Evolutionary conservation across 2,888 invertebrate genomes (phyloP).

Genomic region (Disparrhopalites patrizii): DNA sequence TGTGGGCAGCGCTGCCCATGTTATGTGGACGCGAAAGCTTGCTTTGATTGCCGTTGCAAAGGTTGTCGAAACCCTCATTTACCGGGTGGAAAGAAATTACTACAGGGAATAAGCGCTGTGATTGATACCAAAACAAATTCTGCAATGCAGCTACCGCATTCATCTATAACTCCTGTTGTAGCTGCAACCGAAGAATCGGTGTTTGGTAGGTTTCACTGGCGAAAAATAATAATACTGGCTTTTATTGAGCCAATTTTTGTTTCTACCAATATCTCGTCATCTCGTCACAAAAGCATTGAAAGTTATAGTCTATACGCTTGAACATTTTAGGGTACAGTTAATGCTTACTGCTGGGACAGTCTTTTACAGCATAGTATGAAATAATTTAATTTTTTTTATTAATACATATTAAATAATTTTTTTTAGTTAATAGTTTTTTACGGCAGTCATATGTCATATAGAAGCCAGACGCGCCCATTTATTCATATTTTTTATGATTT

Average conservation of each 20-base stretch:
- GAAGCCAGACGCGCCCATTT: no score
- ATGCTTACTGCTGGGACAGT: no score
- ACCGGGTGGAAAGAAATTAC: slow-evolving; percentile 70
- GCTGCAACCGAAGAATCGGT: slow-evolving; percentile 3
- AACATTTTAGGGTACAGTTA: not conserved
- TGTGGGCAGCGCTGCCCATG: slow-evolving; percentile 92
- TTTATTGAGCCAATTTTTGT: no score
- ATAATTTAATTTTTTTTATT: no score
- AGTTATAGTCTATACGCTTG: not conserved
- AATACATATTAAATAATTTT: no score
- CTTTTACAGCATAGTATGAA: not conserved
- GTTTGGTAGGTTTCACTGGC: slow-evolving; percentile 7
- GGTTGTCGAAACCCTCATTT: slow-evolving; percentile 89
- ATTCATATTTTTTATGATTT: no score
- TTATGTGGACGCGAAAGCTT: slow-evolving; percentile 84
- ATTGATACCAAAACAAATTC: slow-evolving; percentile 39
- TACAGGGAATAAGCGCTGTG: slow-evolving; percentile 39
- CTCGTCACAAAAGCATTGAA: not conserved
- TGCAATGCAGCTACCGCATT: slow-evolving; percentile 24
- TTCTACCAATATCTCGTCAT: no score
- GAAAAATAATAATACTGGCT: not conserved
- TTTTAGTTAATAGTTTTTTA: no score
- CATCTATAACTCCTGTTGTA: slow-evolving; percentile 1
- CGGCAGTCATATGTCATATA: no score
- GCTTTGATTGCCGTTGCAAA: slow-evolving; percentile 83